Percentiles rank a stretch among this genome's conserved stretches.
These are phyloP conservation scores for Megaceryle maxima DNA, from an alignment of 2,113 vertebrate genomes.

Conservation along the genomic window DNA sequence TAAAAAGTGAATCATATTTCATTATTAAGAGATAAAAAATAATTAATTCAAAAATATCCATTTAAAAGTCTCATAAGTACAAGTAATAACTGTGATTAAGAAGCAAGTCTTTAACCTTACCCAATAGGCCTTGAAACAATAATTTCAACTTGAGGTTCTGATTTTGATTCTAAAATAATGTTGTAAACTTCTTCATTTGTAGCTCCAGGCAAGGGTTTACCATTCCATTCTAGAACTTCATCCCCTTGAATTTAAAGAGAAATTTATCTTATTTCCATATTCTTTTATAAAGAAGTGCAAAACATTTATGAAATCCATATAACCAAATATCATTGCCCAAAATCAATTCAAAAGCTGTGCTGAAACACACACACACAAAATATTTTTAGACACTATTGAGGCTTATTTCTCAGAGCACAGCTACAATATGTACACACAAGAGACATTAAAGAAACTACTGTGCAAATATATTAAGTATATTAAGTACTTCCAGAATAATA, in stretches of 20 bases:
- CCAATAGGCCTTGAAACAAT: slow-evolving; percentile 98
- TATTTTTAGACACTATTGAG: neutral
- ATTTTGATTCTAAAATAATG: slow-evolving; percentile 99
- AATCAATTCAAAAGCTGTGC: neutral
- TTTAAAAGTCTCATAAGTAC: slow-evolving; percentile 41
- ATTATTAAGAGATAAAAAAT: neutral
- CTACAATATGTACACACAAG: neutral
- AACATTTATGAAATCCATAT: slow-evolving; percentile 52
- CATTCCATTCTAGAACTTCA: slow-evolving; percentile 98
- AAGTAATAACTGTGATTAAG: slow-evolving; percentile 59
- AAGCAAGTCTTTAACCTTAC: slow-evolving; percentile 82
- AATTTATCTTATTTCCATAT: slow-evolving; percentile 59
- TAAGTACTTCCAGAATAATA: slow-evolving; percentile 28
- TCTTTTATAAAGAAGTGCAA: slow-evolving; percentile 38
- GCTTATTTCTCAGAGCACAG: neutral
- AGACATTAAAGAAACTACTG: neutral
- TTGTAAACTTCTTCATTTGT: slow-evolving; percentile 99
- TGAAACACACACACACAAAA: neutral
- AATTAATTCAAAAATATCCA: slow-evolving; percentile 4
- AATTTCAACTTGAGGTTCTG: slow-evolving; percentile 98
- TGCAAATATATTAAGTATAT: neutral
- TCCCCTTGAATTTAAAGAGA: slow-evolving; percentile 88
- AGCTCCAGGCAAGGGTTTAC: slow-evolving; percentile 95
- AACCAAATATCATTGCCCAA: neutral
- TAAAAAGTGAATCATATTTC: neutral